Evolutionary conservation across 2,797 vertebrate species (phyloP).

Genomic region (Lepus oiostolus): DNA sequence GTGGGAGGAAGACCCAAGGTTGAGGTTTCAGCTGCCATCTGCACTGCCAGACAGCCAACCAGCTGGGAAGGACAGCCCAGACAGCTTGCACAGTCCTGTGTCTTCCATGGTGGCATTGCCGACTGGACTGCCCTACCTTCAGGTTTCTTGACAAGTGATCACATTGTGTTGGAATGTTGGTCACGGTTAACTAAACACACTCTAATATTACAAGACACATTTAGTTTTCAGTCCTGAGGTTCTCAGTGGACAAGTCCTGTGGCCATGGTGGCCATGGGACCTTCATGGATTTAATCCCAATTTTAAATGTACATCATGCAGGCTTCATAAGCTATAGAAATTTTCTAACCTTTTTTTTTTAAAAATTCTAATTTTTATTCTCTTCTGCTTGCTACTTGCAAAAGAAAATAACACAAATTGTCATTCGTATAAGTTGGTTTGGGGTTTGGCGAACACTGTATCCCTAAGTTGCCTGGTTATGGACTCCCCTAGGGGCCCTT

Average conservation of each 20-base stretch:
- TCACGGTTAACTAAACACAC: not conserved
- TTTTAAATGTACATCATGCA: not conserved
- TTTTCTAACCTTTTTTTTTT: not conserved
- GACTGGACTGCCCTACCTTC: not conserved
- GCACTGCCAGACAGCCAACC: not conserved
- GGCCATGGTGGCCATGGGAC: accelerated
- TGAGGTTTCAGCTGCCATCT: not conserved
- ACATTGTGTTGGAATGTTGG: not conserved
- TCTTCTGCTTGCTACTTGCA: not conserved
- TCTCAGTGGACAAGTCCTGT: not conserved
- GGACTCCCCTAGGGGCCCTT: not conserved
- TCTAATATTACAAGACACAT: not conserved
- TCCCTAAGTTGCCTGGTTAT: not conserved
- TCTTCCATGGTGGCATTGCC: not conserved
- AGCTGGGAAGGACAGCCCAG: not conserved
- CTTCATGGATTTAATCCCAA: not conserved
- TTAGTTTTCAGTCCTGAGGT: not conserved
- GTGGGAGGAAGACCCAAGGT: not conserved
- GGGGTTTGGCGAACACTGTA: not conserved
- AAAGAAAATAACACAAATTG: not conserved
- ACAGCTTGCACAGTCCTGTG: too few relatives aligned
- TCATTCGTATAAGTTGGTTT: not conserved
- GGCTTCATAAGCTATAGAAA: not conserved
- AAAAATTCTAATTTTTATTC: not conserved
- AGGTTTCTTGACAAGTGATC: not conserved